Percentiles rank a stretch among this genome's conserved stretches.
Evolutionary conservation across 2,113 vertebrate genomes (phyloP).

Genomic region (Mastomys coucha): DNA sequence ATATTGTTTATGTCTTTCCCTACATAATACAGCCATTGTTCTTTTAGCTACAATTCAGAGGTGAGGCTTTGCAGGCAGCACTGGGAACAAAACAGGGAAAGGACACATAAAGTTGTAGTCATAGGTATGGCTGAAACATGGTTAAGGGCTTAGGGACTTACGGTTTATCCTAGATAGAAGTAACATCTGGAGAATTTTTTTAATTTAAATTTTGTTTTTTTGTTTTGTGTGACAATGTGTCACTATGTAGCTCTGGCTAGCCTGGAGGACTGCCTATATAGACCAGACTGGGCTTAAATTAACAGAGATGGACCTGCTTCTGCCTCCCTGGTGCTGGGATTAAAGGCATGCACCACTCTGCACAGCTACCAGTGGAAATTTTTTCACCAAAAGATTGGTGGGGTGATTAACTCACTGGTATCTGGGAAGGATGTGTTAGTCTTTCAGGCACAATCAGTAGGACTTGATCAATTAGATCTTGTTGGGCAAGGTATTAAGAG

Average conservation of each 20-base stretch:
- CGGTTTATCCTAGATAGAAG: background rate
- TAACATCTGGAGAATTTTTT: background rate
- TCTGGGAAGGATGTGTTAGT: background rate
- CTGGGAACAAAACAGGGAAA: background rate
- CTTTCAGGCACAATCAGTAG: background rate
- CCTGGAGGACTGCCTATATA: background rate
- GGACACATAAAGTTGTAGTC: background rate
- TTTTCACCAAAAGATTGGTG: background rate
- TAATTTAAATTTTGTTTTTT: background rate
- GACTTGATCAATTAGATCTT: background rate
- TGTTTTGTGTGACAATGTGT: background rate
- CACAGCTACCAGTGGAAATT: background rate
- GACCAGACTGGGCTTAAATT: background rate
- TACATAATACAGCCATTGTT: background rate
- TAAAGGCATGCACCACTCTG: background rate
- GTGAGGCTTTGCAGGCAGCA: background rate
- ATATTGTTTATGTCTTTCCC: background rate
- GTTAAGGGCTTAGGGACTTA: background rate
- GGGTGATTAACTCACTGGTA: background rate
- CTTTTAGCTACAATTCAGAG: background rate
- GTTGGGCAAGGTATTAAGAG: background rate
- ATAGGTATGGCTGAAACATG: background rate
- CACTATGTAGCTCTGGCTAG: background rate
- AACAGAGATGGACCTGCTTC: background rate
- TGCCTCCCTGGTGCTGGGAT: background rate